Percentiles rank a stretch among this genome's conserved stretches.
Evolutionary conservation across 2,113 vertebrate genomes (phyloP).

Genomic region (Xenopus laevis): DNA sequence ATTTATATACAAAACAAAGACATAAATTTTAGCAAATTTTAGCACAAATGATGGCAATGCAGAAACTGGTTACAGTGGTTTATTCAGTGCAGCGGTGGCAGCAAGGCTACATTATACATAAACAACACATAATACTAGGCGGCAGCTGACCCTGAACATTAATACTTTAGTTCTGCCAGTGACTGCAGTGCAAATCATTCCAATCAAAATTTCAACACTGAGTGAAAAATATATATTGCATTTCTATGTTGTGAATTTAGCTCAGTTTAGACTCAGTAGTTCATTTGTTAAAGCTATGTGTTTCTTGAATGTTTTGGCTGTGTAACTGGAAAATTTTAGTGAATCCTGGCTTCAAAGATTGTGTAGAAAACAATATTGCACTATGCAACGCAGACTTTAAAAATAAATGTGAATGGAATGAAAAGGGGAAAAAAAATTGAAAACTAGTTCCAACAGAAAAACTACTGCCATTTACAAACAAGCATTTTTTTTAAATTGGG

Average conservation of each 20-base stretch:
- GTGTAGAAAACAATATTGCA: slow-evolving; percentile 58
- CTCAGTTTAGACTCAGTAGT: slow-evolving; percentile 58
- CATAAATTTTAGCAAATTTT: slow-evolving; percentile 51
- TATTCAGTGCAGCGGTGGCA: slow-evolving; percentile 59
- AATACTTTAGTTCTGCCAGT: slow-evolving; percentile 38
- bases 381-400: slow-evolving; percentile 57
- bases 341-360: slow-evolving; percentile 46
- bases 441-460: slow-evolving; percentile 67
- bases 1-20: slow-evolving; percentile 32
- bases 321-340: slow-evolving; percentile 54
- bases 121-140: slow-evolving; percentile 44
- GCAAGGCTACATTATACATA: slow-evolving; percentile 58
- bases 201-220: slow-evolving; percentile 46
- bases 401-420: slow-evolving; percentile 51
- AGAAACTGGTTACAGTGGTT: slow-evolving; percentile 59
- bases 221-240: slow-evolving; percentile 63
- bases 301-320: slow-evolving; percentile 54
- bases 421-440: slow-evolving; percentile 53
- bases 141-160: slow-evolving; percentile 31
- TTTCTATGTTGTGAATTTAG: slow-evolving; percentile 57
- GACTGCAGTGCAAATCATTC: background rate
- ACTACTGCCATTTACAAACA: slow-evolving; percentile 32
- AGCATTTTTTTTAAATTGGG: background rate
- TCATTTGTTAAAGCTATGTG: slow-evolving; percentile 50
- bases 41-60: slow-evolving; percentile 57